A percentile compares a stretch with the other conserved stretches of the same genome.
These are phyloP conservation scores for Hippopotamyrus pictus DNA, from an alignment of 2,797 vertebrate genomes.

Conservation along the genomic window DNA sequence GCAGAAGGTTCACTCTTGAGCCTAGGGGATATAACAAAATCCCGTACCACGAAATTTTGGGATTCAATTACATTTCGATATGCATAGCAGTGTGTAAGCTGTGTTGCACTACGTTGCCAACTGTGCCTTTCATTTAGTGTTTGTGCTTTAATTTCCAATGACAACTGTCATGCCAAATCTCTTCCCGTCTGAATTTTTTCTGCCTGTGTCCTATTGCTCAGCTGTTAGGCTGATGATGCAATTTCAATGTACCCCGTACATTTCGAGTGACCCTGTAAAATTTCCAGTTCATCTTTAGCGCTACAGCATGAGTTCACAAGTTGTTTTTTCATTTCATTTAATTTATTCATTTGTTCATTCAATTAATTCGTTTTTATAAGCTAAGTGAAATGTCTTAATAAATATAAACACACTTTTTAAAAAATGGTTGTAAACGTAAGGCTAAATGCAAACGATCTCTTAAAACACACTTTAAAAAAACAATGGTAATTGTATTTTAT, in stretches of 20 bases:
- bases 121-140: not conserved
- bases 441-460: too few species aligned
- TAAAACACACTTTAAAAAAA: too few species aligned
- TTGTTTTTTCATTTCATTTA: too few species aligned
- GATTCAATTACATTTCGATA: not conserved
- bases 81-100: not conserved
- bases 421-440: not conserved
- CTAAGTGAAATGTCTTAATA: too few species aligned
- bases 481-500: too few species aligned
- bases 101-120: not conserved
- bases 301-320: not conserved
- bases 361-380: too few species aligned
- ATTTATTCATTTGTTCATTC: too few species aligned
- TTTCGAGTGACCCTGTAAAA: not conserved
- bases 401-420: too few species aligned
- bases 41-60: not conserved
- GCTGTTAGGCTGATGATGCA: not conserved
- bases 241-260: not conserved
- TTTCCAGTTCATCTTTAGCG: not conserved
- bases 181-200: not conserved
- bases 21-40: not conserved
- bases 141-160: not conserved
- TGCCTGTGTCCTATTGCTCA: not conserved
- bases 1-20: not conserved
- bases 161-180: not conserved